Percentiles rank a stretch among this genome's conserved stretches.
Evolutionary conservation across 2,113 vertebrate genomes (phyloP).

Genomic region (Xyrauchen texanus): DNA sequence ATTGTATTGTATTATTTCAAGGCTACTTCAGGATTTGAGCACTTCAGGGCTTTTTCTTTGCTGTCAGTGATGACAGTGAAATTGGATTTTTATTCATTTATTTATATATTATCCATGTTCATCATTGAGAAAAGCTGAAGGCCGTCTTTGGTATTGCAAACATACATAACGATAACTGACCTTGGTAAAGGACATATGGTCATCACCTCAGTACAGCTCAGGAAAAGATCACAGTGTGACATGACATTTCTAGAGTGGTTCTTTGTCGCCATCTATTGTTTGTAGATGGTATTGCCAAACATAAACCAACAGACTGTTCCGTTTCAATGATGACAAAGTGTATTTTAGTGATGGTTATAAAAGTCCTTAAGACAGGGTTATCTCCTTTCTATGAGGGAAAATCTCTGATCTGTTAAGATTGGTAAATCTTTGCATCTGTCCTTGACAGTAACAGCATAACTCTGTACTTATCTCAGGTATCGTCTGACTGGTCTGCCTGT

Average conservation of each 20-base stretch:
- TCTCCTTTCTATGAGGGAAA: neutral
- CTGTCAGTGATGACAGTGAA: constrained; percentile 41
- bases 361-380: neutral
- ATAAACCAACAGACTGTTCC: neutral
- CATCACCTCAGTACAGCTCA: neutral
- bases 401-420: neutral
- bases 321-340: neutral
- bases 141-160: constrained; percentile 30
- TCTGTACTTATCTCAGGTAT: constrained; percentile 75
- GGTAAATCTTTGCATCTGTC: constrained; percentile 2
- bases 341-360: constrained; percentile 25
- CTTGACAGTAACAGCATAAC: neutral
- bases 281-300: neutral
- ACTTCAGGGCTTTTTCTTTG: neutral
- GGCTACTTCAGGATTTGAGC: neutral
- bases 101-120: constrained; percentile 1
- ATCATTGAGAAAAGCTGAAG: constrained; percentile 34
- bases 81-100: constrained; percentile 22
- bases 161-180: constrained; percentile 39
- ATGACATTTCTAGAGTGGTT: neutral
- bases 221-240: neutral
- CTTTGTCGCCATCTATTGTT: constrained; percentile 36
- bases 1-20: constrained; percentile 16
- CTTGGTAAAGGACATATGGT: constrained; percentile 15
- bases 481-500: constrained; percentile 93